Conservation (phyloP, 2,888 invertebrate species). For the Tortricodes alternella region DNA sequence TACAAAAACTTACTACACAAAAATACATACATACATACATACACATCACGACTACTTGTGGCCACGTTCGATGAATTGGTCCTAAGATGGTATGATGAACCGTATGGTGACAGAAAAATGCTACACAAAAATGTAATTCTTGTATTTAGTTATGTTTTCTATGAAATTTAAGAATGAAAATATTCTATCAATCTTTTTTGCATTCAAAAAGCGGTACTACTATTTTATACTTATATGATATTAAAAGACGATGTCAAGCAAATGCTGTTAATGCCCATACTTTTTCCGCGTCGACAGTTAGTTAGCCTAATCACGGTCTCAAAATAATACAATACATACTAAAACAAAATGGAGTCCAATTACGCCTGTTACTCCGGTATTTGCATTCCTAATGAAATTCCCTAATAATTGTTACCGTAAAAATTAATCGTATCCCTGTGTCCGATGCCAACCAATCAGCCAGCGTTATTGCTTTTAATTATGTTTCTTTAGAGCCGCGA, state of each 20-base stretch:
- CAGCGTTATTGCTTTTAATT: conserved; percentile 52
- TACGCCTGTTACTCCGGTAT: conserved; percentile 38
- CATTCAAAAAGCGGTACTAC: no score
- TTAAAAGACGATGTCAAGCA: no score
- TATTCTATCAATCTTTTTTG: neutral
- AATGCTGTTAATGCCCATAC: neutral
- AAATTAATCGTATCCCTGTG: conserved; percentile 47
- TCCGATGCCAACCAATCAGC: conserved; percentile 48
- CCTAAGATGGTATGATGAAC: no score
- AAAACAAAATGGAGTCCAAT: conserved; percentile 32
- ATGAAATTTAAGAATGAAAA: neutral
- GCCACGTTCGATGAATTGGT: no score
- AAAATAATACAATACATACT: conserved; percentile 27
- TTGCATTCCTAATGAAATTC: conserved; percentile 57
- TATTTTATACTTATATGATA: no score
- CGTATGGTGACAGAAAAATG: no score
- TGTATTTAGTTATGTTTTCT: no score
- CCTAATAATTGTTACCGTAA: conserved; percentile 51
- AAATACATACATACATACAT: no score
- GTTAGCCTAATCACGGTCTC: neutral
- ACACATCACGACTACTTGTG: no score
- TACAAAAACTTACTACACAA: no score
- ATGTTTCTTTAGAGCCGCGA: conserved; percentile 40
- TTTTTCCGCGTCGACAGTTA: neutral
- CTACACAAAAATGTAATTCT: no score